Evolutionary conservation across 2,797 vertebrate genomes (phyloP).

Genomic region (Iguana delicatissima): DNA sequence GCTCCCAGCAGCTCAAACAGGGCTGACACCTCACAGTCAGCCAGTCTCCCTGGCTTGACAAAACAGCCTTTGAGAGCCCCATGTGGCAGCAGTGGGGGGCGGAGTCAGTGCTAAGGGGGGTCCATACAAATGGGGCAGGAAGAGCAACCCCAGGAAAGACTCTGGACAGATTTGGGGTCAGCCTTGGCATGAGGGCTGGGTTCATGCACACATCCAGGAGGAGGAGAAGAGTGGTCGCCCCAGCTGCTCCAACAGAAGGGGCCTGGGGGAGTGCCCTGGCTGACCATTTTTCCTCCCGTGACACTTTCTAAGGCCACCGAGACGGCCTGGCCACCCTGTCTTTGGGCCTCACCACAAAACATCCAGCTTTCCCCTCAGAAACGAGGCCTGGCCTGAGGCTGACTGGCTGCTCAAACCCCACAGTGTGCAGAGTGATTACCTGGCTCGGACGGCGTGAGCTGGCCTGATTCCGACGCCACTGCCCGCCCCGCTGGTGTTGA

Average conservation of each 20-base stretch:
- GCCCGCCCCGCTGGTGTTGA: constrained; percentile 90
- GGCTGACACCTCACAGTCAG: background rate
- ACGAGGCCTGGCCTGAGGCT: no score
- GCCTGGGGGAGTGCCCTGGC: background rate
- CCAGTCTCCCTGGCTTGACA: background rate
- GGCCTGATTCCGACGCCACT: constrained; percentile 84
- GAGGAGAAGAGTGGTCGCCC: no score
- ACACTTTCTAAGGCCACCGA: background rate
- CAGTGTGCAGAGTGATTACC: constrained; percentile 74
- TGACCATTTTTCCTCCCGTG: background rate
- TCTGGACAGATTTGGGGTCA: background rate
- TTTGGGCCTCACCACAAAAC: no score
- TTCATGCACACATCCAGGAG: background rate
- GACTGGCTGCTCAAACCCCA: background rate
- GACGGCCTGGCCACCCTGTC: fast-evolving
- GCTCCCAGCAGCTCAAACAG: no score
- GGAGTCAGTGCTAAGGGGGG: background rate
- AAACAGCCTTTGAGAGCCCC: background rate
- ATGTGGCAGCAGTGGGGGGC: background rate
- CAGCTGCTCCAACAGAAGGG: background rate
- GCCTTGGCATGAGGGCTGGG: background rate
- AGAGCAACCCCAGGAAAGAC: background rate
- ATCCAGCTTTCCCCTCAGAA: fast-evolving
- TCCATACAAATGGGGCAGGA: background rate
- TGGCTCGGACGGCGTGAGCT: constrained; percentile 89